Percentiles rank a stretch among this genome's conserved stretches.
These are phyloP conservation scores for Cepaea hortensis DNA, from an alignment of 2,888 invertebrate species.

Conservation along the genomic window DNA sequence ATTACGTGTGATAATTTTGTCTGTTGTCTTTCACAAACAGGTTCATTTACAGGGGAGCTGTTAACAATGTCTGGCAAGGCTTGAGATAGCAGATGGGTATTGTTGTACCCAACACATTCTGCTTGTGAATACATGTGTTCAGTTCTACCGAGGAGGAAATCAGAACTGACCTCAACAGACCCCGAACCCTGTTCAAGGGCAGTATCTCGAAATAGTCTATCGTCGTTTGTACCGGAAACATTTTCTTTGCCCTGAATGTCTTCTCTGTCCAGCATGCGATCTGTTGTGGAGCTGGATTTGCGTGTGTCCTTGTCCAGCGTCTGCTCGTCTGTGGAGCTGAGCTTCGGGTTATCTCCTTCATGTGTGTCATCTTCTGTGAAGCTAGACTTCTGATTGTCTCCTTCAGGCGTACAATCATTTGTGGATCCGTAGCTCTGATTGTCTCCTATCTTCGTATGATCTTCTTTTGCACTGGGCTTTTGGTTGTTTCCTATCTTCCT, in stretches of 20 bases:
- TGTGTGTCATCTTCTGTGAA: too few relatives aligned
- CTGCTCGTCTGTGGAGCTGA: too few relatives aligned
- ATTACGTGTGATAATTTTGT: constrained; percentile 62
- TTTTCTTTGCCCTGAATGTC: constrained; percentile 63
- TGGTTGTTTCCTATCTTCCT: constrained; percentile 41
- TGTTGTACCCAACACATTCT: constrained; percentile 59
- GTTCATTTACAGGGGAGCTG: constrained; percentile 58
- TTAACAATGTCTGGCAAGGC: constrained; percentile 50
- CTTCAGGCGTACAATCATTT: constrained; percentile 52
- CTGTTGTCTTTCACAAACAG: constrained; percentile 67
- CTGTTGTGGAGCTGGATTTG: too few relatives aligned
- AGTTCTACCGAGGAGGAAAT: constrained; percentile 55
- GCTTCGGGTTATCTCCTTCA: too few relatives aligned
- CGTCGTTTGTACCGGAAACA: constrained; percentile 62
- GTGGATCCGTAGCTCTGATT: constrained; percentile 62
- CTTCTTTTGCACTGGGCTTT: too few relatives aligned
- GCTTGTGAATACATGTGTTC: constrained; percentile 62
- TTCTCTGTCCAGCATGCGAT: background rate
- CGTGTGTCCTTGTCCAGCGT: too few relatives aligned
- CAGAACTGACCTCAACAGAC: constrained; percentile 55
- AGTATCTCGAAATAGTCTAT: constrained; percentile 66
- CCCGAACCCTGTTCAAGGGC: constrained; percentile 59
- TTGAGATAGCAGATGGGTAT: too few relatives aligned
- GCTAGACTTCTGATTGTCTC: background rate
- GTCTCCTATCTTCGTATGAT: too few relatives aligned